Base-by-base conservation (phyloP, 2,113 vertebrate species). In the Nansenia antarctica region DNA sequence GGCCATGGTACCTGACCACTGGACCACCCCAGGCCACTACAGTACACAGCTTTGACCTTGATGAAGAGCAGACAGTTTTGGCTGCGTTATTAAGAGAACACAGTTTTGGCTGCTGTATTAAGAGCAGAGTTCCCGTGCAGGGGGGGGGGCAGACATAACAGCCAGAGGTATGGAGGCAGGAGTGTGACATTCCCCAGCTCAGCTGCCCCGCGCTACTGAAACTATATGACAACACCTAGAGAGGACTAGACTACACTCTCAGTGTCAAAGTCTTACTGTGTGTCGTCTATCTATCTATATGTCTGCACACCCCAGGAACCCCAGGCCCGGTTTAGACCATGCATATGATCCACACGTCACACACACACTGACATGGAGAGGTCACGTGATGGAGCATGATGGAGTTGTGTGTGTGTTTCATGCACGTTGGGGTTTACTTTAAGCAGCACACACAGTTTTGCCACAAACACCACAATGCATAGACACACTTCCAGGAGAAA, bases 391-490 rank as follows among this genome's bases (percentile, higher is more conserved):
- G 65, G 72, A 27, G 35, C 60, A 63, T 65, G 69, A 76, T 64
- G 71, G 60, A 69, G 65, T 49, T 8, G 5, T n/a, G 7, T 42
- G 18, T n/a, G n/a, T n/a, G n/a, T n/a, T 77, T 62, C 78, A 86
- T 78, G 86, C 79, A 83, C n/a, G n/a, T n/a, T n/a, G 30, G 39
- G 60, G 71, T 72, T 82, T 69, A 79, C 60, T 9, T 30, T 42
- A 57, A 73, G 64, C 27, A n/a, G 81, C 53, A 63, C 55, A 68
- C 65, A 65, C 76, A 77, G 42, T 39, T 47, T n/a, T 55, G 64
- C 42, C 26, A 78, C n/a, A 57, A 49, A 24, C 29, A 64, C 45
- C 30, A 54, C 14, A 60, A 32, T 18, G 9, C 26, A 0, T 32
- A 53, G 45, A 65, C 15, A 68, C 62, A 74, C 34, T 65, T 39